phyloP scores from a whole-genome alignment of 2,113 vertebrate genomes.

The Mus musculus region DNA sequence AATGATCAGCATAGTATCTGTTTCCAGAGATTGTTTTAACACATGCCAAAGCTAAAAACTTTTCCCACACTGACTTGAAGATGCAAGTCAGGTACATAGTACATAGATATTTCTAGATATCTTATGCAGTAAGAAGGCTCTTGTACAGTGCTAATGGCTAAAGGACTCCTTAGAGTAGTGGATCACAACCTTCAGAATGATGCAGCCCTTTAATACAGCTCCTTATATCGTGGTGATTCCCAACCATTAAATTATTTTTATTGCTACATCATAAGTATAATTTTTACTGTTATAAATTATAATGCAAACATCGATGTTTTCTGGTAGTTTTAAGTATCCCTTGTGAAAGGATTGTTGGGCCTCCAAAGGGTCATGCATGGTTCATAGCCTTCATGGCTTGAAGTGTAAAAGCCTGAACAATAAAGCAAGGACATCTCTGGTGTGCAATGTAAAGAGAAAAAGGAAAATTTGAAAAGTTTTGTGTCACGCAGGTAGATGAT shows the following conservation, averaged over 20 bases:
- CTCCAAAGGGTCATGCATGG: background rate
- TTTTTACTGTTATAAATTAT: background rate
- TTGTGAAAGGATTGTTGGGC: background rate
- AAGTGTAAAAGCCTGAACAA: background rate
- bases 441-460: background rate
- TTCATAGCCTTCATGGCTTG: background rate
- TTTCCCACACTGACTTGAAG: background rate
- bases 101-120: background rate
- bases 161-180: background rate
- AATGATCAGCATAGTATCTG: background rate
- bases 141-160: background rate
- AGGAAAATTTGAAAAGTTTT: background rate
- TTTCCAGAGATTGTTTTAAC: background rate
- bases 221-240: background rate
- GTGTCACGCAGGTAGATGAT: background rate
- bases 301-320: background rate
- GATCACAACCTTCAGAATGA: background rate
- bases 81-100: background rate
- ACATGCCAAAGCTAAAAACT: background rate
- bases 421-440: background rate
- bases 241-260: background rate
- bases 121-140: background rate
- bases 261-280: background rate
- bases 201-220: background rate
- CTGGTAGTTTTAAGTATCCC: background rate